Conservation (phyloP, 2,113 vertebrate genomes). For the Campylorhamphus procurvoides region DNA sequence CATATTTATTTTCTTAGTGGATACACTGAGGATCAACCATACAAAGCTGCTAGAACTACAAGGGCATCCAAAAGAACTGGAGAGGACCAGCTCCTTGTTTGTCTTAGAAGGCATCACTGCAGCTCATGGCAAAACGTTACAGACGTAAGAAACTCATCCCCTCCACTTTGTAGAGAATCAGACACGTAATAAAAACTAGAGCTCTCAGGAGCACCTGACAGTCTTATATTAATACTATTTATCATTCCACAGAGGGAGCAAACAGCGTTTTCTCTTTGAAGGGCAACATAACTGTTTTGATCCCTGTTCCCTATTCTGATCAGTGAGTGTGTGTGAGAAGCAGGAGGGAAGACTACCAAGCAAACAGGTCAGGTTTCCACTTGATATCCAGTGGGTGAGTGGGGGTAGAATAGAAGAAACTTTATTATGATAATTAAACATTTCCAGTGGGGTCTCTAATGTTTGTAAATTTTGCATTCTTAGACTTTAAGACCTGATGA, state of each 20-base stretch:
- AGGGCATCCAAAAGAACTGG: neutral
- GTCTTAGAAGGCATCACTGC: neutral
- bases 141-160: neutral
- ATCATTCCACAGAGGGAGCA: neutral
- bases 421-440: neutral
- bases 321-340: neutral
- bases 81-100: neutral
- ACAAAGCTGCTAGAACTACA: neutral
- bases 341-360: neutral
- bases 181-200: neutral
- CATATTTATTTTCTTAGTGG: neutral
- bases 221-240: neutral
- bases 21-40: neutral
- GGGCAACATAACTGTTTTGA: neutral
- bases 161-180: neutral
- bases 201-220: neutral
- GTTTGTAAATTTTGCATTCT: neutral
- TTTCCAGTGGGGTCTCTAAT: neutral
- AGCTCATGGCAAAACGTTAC: neutral
- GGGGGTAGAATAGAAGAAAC: neutral
- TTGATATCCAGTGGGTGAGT: rapidly evolving
- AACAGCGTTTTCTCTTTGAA: neutral
- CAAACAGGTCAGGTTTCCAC: neutral
- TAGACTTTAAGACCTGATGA: neutral
- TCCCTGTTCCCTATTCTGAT: neutral